Conservation (phyloP, 1,140 invertebrate species). For the Formica exsecta region DNA sequence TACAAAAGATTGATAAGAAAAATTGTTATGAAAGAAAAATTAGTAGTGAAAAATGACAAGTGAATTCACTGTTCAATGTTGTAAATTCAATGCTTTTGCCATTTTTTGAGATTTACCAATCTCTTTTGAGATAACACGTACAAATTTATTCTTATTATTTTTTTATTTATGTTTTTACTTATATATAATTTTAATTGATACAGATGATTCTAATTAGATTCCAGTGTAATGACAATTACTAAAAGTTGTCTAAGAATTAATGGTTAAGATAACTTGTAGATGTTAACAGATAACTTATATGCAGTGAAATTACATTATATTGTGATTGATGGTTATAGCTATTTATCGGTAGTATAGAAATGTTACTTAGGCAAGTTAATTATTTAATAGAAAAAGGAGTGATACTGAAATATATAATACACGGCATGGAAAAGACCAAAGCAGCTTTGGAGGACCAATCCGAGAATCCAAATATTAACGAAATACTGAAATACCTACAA, state of each 20-base stretch:
- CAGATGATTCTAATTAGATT: background rate
- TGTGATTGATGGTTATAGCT: background rate
- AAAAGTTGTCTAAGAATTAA: slow-evolving; percentile 2
- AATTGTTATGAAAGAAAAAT: too few species aligned
- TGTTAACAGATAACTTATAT: background rate
- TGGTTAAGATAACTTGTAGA: slow-evolving; percentile 11
- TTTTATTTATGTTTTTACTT: background rate
- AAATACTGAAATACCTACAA: slow-evolving; percentile 88
- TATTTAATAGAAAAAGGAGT: slow-evolving; percentile 85
- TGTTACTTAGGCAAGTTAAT: slow-evolving; percentile 34
- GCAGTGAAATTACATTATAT: background rate
- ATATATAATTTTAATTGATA: background rate
- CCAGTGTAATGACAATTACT: background rate
- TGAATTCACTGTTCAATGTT: too few species aligned
- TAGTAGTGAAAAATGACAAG: too few species aligned
- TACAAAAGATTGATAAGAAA: background rate
- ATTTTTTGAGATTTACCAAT: background rate
- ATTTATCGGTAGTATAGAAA: background rate
- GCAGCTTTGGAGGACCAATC: slow-evolving; percentile 75
- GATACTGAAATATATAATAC: slow-evolving; percentile 87
- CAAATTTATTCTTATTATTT: background rate
- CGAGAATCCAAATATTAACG: slow-evolving; percentile 77
- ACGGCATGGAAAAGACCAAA: slow-evolving; percentile 86
- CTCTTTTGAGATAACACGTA: background rate
- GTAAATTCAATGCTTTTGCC: background rate